phyloP scores from a whole-genome alignment of 2,888 invertebrate species.

The Drosophila neonasuta region DNA sequence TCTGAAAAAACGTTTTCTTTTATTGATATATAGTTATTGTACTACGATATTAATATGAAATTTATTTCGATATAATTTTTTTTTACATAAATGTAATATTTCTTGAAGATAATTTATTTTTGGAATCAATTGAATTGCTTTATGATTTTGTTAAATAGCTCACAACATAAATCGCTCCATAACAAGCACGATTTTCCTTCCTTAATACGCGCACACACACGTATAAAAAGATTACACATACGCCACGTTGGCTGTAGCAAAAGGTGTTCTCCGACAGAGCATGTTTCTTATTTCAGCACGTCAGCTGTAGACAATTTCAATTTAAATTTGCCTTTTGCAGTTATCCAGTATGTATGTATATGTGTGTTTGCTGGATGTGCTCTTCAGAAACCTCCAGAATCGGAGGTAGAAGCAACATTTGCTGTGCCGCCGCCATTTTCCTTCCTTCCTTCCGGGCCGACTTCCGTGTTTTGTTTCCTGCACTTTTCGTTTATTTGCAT shows the following conservation, averaged over 20 bases:
- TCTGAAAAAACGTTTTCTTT: too few relatives aligned
- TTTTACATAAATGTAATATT: background rate
- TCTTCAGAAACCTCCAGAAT: slow-evolving; percentile 2
- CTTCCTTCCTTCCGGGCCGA: slow-evolving; percentile 70
- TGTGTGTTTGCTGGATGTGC: slow-evolving; percentile 15
- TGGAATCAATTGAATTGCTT: slow-evolving; percentile 36
- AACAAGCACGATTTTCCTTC: slow-evolving; percentile 35
- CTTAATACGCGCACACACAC: slow-evolving; percentile 23
- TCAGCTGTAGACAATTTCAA: slow-evolving; percentile 72
- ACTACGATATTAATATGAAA: too few relatives aligned
- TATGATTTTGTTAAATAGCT: slow-evolving; percentile 40
- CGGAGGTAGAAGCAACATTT: slow-evolving; percentile 49
- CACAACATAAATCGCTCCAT: slow-evolving; percentile 15
- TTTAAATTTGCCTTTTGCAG: slow-evolving; percentile 73
- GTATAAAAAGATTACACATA: slow-evolving; percentile 61
- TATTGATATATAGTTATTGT: too few relatives aligned
- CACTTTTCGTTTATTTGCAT: slow-evolving; percentile 77
- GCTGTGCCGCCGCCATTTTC: slow-evolving; percentile 64
- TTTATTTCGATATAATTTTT: too few relatives aligned
- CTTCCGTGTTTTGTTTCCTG: slow-evolving; percentile 77
- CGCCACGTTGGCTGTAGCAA: slow-evolving; percentile 50
- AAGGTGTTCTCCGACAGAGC: slow-evolving; percentile 48
- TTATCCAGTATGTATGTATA: slow-evolving; percentile 17
- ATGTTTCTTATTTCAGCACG: slow-evolving; percentile 67
- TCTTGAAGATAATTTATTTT: slow-evolving; percentile 2